Evolutionary conservation across 2,797 vertebrate species (phyloP).

Genomic region (Phrynocephalus guinanensis): DNA sequence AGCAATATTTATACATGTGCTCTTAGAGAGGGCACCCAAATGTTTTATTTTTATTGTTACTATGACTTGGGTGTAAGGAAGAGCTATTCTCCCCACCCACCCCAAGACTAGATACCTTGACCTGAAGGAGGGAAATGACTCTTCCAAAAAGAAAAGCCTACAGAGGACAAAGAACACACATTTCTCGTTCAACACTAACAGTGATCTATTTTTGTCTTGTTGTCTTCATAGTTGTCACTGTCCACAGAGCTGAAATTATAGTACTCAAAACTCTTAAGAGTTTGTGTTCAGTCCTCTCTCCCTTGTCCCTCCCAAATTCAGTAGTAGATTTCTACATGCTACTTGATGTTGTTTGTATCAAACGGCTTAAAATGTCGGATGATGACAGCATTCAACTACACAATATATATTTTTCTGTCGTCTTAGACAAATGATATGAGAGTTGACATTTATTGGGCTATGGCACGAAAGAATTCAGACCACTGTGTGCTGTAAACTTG

Average conservation of each 20-base stretch:
- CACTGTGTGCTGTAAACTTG: slow-evolving; percentile 50
- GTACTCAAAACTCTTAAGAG: not conserved
- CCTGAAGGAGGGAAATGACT: slow-evolving; percentile 68
- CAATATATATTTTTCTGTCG: slow-evolving; percentile 54
- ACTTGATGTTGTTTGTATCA: slow-evolving; percentile 44
- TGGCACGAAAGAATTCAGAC: slow-evolving; percentile 74
- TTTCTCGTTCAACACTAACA: slow-evolving; percentile 62
- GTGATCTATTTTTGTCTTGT: slow-evolving; percentile 9
- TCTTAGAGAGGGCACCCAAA: slow-evolving; percentile 72
- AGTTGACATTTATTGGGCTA: slow-evolving; percentile 63
- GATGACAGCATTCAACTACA: slow-evolving; percentile 56
- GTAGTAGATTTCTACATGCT: slow-evolving; percentile 46
- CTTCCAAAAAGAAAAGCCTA: slow-evolving; percentile 75
- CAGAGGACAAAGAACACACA: slow-evolving; percentile 65
- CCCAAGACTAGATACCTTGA: slow-evolving; percentile 66
- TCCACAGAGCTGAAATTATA: slow-evolving; percentile 35
- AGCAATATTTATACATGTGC: slow-evolving; percentile 87
- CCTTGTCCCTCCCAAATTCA: slow-evolving; percentile 38
- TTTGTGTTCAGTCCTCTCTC: slow-evolving; percentile 21
- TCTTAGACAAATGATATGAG: slow-evolving; percentile 57
- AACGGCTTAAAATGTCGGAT: slow-evolving; percentile 64
- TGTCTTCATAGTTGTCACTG: slow-evolving; percentile 49
- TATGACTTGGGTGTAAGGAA: slow-evolving; percentile 55
- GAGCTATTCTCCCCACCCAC: slow-evolving; percentile 52
- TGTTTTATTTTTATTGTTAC: slow-evolving; percentile 40